Evolutionary conservation across 2,797 vertebrate genomes (phyloP).

Genomic region (Myiothlypis chrysogaster): DNA sequence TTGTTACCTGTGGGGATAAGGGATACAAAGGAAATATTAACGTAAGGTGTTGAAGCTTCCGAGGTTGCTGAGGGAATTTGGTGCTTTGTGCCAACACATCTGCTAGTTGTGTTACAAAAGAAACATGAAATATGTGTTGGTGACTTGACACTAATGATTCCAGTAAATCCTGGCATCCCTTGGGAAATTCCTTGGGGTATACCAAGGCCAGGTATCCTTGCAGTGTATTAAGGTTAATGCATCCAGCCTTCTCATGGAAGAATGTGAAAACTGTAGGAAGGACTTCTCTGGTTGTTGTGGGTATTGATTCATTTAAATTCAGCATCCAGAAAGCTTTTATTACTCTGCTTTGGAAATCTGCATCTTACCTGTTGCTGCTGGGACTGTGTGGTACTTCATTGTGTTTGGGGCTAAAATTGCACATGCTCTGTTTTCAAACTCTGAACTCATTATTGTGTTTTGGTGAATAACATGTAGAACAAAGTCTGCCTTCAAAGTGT

Average conservation of each 20-base stretch:
- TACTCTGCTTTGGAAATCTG: background rate
- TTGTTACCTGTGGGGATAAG: background rate
- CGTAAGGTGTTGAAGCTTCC: background rate
- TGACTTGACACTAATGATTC: background rate
- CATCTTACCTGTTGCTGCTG: background rate
- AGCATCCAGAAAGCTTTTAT: background rate
- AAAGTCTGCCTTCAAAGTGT: background rate
- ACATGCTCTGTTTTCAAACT: background rate
- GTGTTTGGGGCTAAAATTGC: background rate
- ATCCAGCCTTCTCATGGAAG: background rate
- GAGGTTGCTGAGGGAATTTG: background rate
- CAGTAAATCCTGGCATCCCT: background rate
- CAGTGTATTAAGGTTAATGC: background rate
- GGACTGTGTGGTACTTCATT: background rate
- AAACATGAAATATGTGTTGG: background rate
- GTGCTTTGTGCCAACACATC: rapidly evolving
- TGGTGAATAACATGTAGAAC: background rate
- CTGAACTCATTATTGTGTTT: background rate
- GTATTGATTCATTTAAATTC: background rate
- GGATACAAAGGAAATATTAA: background rate
- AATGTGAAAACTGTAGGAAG: background rate
- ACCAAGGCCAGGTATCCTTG: background rate
- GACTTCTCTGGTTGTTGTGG: background rate
- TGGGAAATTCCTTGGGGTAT: background rate
- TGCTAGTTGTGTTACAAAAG: background rate